Base-by-base conservation (phyloP, 2,113 vertebrate genomes). In the Halichoerus grypus region DNA sequence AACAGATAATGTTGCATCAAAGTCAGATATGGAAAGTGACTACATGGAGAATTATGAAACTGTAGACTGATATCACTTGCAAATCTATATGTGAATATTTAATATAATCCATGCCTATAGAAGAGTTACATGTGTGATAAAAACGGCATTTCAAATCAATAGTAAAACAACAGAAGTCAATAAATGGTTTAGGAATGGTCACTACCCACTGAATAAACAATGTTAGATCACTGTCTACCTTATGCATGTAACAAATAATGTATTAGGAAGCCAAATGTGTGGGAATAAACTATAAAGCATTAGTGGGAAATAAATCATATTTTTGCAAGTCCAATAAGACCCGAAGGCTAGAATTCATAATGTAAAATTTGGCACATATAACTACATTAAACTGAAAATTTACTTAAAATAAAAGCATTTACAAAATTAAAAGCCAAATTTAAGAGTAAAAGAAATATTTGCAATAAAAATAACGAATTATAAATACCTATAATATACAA, bases 321-420 rank as follows among this genome's bases (percentile, higher is more conserved):
- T 63, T 96, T 76, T 77, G 1, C 7, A 65, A 92, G 7, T 19
- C 0, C 84, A 21, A 3, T 88, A 91, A 72, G 36, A 83, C 8
- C 36, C 39, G 4, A 16, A 53, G 81, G 8, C 10, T 59, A 42
- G 9, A 69, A 93, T 28, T 19, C 28, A 67, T 76, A 3, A 42
- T 65, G 49, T 77, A 61, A 94, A 94, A 79, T 49, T n/a, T 55
- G 42, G 36, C 49, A 57, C 11, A 9, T 42, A 11, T 14, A 86
- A 19, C 55, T 90, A 57, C 46, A 26, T 61, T 36, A 15, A 85
- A 74, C 59, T 67, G 12, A 81, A 74, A n/a, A 5, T 55, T 24
- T 53, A 87, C n/a, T 91, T 59, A 51, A 76, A 84, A 90, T 79
- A 55, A 77, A 88, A 86, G 63, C 53, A 80, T 24, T 85, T 72